These are phyloP conservation scores for Brachypteracias leptosomus DNA, from an alignment of 2,113 vertebrate genomes.

Conservation along the genomic window DNA sequence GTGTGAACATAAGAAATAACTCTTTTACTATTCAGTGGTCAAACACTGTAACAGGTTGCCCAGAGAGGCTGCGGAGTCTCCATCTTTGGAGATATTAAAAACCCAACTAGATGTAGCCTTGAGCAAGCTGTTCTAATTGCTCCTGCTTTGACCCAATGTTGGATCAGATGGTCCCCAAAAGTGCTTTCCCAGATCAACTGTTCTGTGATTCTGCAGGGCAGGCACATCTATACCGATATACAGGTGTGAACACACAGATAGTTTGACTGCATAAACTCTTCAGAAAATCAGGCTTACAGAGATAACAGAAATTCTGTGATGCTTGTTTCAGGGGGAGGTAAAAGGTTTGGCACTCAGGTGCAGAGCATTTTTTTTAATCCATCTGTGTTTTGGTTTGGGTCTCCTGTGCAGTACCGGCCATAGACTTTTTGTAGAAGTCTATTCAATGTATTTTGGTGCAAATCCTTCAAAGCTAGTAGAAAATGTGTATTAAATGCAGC, in stretches of 20 bases:
- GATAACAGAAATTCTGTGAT: not conserved
- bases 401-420: not conserved
- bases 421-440: not conserved
- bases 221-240: not conserved
- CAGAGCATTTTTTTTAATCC: not conserved
- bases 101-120: not conserved
- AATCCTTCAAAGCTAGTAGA: not conserved
- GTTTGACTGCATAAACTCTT: not conserved
- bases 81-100: not conserved
- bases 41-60: not conserved
- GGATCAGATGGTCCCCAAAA: not conserved
- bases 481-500: not conserved
- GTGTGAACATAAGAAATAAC: not conserved
- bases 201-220: not conserved
- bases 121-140: not conserved
- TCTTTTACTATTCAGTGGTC: not conserved
- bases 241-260: not conserved
- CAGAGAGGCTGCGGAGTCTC: not conserved
- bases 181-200: not conserved
- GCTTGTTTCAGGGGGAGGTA: not conserved
- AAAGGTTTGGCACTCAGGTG: accelerated
- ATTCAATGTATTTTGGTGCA: not conserved
- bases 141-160: not conserved
- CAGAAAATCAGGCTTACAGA: not conserved
- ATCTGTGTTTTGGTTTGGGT: not conserved